A percentile compares a stretch with the other conserved stretches of the same genome.
These are phyloP conservation scores for Metacarcinus magister DNA, from an alignment of 2,888 invertebrate species.

Conservation along the genomic window DNA sequence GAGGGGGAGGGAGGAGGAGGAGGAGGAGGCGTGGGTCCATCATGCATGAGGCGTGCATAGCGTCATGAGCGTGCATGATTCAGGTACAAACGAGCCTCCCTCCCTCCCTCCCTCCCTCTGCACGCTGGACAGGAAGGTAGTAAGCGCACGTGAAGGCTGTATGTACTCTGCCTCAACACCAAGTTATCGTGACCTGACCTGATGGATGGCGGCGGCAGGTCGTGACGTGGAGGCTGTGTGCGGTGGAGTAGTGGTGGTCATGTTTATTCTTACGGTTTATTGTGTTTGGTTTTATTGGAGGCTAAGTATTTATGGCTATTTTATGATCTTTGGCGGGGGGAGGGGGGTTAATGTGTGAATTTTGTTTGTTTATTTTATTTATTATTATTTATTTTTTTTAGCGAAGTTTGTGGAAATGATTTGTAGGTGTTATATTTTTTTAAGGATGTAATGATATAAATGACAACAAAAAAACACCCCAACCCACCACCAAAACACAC, in stretches of 20 bases:
- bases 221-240: slow-evolving; percentile 1
- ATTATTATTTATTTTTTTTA: too few species aligned
- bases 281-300: too few species aligned
- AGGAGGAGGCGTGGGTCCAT: background rate
- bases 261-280: too few species aligned
- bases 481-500: slow-evolving; percentile 43
- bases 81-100: background rate
- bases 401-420: too few species aligned
- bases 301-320: too few species aligned
- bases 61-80: background rate
- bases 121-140: background rate
- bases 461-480: background rate
- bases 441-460: background rate
- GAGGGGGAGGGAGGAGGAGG: background rate
- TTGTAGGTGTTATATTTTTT: too few species aligned
- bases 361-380: too few species aligned
- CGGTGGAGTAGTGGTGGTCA: too few species aligned
- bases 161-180: background rate
- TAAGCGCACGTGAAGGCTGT: background rate
- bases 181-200: background rate
- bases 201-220: background rate
- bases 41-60: slow-evolving; percentile 21
- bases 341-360: too few species aligned
- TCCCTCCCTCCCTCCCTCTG: background rate
- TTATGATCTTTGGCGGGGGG: too few species aligned